Evolutionary conservation across 2,797 vertebrate species (phyloP).

Genomic region (Scleropages formosus): DNA sequence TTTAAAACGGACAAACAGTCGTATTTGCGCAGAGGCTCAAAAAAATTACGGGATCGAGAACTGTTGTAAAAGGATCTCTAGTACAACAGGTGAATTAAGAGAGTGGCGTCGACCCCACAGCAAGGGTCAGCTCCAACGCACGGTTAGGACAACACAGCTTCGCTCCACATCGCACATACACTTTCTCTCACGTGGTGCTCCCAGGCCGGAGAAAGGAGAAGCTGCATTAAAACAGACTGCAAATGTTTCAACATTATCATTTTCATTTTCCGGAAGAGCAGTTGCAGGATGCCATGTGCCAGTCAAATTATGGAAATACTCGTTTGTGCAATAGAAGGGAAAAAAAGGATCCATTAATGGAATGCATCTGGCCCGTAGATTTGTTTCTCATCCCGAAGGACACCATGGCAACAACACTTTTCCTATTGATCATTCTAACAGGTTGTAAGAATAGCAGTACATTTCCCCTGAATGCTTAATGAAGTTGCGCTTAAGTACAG

Average conservation of each 20-base stretch:
- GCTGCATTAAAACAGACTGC: not conserved
- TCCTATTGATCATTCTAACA: not conserved
- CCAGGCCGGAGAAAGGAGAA: not conserved
- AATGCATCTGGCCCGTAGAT: not conserved
- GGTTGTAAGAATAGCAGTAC: constrained; percentile 41
- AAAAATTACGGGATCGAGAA: not conserved
- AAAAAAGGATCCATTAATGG: too few relatives aligned
- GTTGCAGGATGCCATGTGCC: not conserved
- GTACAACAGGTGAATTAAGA: not conserved
- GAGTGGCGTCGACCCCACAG: too few relatives aligned
- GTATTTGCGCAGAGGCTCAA: not conserved
- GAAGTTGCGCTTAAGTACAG: not conserved
- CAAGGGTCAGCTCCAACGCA: too few relatives aligned
- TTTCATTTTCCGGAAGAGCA: not conserved
- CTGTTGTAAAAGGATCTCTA: not conserved
- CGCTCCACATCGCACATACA: too few relatives aligned
- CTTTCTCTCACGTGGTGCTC: too few relatives aligned
- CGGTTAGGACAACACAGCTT: too few relatives aligned
- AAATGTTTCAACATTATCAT: not conserved
- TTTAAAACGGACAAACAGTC: not conserved
- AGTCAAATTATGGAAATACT: not conserved
- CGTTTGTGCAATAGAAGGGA: not conserved
- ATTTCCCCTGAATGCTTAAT: constrained; percentile 23
- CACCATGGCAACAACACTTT: constrained; percentile 1
- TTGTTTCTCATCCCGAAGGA: not conserved